Base-by-base conservation (phyloP, 2,113 vertebrate genomes). In the Scatophagus argus region DNA sequence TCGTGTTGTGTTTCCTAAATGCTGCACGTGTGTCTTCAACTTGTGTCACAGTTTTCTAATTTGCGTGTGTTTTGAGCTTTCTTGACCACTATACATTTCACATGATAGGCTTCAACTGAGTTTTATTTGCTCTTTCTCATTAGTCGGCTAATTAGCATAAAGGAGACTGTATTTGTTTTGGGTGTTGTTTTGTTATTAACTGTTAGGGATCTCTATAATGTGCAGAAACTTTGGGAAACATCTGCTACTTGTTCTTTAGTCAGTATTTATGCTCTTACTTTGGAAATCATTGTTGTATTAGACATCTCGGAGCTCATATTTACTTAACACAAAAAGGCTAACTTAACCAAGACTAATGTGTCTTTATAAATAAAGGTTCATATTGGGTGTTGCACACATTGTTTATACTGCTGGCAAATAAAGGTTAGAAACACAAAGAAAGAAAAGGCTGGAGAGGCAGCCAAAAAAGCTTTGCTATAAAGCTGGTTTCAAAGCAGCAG, bases 401-500 rank as follows among this genome's bases (percentile, higher is more conserved):
- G 78, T 80, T 74, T 61, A 60, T 36, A 60, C 47, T n/a, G 23
- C 29, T 31, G 17, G 38, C 43, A 44, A 62, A 44, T 44, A 54
- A 16, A 52, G 27, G 14, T 8, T 5, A 63, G 59, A 46, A 25
- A 39, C 47, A 29, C 47, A 70, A 46, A 78, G 66, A 63, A 2
- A 36, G 25, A 36, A 36, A 61, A 46, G 29, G 17, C 14, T 38
- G 47, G 31, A 51, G n/a, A 36, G 46, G 32, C 74, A 51, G 74
- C 56, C 29, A 10, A 69, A 69, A 8, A 46, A 27, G 56, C 46
- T 52, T 61, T 54, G 56, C 12, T 70, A 8, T 38, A 54, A 70
- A 68, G 19, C 64, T 19, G 63, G 13, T 39, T 51, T 51, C 52
- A 59, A 77, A 67, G 43, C 44, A 59, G 63, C 74, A 65, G 73